Conservation (phyloP, 2,888 invertebrate genomes). For the Altica lythri region DNA sequence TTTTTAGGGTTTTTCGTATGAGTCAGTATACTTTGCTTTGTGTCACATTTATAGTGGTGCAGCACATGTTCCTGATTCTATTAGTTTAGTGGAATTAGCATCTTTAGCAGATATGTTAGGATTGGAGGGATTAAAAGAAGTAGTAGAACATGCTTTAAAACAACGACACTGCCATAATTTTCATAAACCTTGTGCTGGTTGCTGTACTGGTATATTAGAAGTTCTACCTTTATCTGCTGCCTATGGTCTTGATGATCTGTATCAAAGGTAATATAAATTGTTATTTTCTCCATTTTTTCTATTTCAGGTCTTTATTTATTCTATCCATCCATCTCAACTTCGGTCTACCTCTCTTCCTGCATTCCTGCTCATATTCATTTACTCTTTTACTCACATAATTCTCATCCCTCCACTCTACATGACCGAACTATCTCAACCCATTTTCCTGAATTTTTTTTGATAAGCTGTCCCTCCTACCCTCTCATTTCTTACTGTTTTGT, state of each 20-base stretch:
- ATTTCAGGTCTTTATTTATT: too few relatives aligned
- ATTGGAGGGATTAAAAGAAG: slow-evolving; percentile 89
- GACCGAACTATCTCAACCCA: too few relatives aligned
- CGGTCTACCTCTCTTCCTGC: too few relatives aligned
- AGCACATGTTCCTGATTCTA: slow-evolving; percentile 83
- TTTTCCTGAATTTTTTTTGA: too few relatives aligned
- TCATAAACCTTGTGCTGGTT: slow-evolving; percentile 90
- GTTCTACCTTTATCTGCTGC: slow-evolving; percentile 81
- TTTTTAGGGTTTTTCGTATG: slow-evolving; percentile 73
- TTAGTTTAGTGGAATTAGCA: slow-evolving; percentile 84
- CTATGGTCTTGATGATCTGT: slow-evolving; percentile 85
- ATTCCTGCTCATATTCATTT: too few relatives aligned
- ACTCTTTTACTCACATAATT: too few relatives aligned
- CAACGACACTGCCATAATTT: slow-evolving; percentile 86
- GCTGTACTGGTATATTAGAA: slow-evolving; percentile 84
- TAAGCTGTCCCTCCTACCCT: too few relatives aligned
- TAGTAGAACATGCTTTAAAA: slow-evolving; percentile 85
- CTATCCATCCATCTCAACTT: too few relatives aligned
- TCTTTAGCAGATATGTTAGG: slow-evolving; percentile 89
- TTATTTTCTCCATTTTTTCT: background rate
- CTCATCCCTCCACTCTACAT: too few relatives aligned
- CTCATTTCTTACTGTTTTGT: too few relatives aligned
- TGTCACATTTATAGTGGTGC: slow-evolving; percentile 95
- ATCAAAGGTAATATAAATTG: slow-evolving; percentile 71
- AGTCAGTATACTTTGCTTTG: slow-evolving; percentile 86